phyloP scores from a whole-genome alignment of 2,888 invertebrate species.

The Dusona sp. region DNA sequence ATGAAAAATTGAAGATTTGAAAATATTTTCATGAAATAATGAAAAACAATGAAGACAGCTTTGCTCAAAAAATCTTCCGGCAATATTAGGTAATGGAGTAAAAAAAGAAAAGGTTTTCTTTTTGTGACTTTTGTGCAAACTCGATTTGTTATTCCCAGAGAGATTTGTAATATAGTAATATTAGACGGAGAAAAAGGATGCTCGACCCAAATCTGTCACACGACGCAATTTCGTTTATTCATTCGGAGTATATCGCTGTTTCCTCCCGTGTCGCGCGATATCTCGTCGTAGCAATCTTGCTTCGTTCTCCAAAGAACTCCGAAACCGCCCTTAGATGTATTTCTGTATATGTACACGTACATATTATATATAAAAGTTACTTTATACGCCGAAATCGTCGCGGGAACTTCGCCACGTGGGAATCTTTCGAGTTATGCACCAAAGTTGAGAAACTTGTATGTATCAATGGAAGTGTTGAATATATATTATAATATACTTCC shows the following conservation, averaged over 20 bases:
- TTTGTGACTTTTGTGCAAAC: background rate
- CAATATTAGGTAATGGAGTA: background rate
- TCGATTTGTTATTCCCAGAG: conserved; percentile 16
- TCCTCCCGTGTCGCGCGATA: background rate
- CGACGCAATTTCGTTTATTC: conserved; percentile 59
- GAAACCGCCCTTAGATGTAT: background rate
- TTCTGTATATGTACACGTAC: background rate
- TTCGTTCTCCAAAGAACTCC: conserved; percentile 14
- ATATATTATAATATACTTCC: conserved; percentile 16
- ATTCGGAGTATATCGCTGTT: conserved; percentile 37
- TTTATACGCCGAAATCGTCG: background rate
- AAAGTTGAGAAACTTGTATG: conserved; percentile 6
- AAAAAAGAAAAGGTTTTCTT: conserved; percentile 9
- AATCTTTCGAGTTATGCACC: conserved; percentile 2
- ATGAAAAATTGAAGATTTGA: background rate
- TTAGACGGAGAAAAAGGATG: background rate
- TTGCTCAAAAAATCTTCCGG: background rate
- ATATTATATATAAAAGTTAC: background rate
- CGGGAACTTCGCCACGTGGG: conserved; percentile 9
- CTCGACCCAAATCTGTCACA: conserved; percentile 60
- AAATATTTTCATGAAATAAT: background rate
- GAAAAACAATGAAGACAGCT: background rate
- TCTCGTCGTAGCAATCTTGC: conserved; percentile 12
- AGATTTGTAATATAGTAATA: background rate
- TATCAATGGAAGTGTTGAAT: conserved; percentile 26